Evolutionary conservation across 2,113 vertebrate species (phyloP), one percentile per base, ranked within the genome.

Genomic region (Hyperopisus bebe): DNA sequence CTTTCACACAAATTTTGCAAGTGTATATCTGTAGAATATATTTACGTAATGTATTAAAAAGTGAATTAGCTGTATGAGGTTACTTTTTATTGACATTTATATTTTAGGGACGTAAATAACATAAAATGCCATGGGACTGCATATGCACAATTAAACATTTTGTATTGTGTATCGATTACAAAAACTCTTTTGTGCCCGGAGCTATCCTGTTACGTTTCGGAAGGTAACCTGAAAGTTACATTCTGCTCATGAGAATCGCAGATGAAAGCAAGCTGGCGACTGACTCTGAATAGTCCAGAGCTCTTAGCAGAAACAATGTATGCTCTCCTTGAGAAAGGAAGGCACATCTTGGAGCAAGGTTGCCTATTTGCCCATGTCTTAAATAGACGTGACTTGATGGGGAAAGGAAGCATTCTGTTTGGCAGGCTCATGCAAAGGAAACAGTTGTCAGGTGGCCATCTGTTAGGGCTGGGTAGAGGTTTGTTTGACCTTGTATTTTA

Each of bases 391-490:
- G 88, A 87, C 91, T 90, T 92, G 91, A 92, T 92, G 91, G 89
- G 91, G 70, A 92, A 77, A 89, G 50, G 82, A 90, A 91, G 55
- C 88, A 46, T 89, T 86, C 83, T 85, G 24, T 83, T 88, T 82
- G 86, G 83, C 62, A 70, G 47, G n/a, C 70, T 82, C 42, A 87
- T 27, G 82, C 19, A 82, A 85, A 89, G 89, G 91, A 82, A 90
- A 85, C 87, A 80, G 90, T 90, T 92, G 92, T 94, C 93, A 93
- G 94, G 93, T 94, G 93, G 92, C 94, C 93, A 94, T 93, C 92
- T 94, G 94, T 94, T 92, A 88, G 90, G 46, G 92, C 80, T 90
- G 89, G 90, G 91, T 92, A 92, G 50, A 88, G 44, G 89, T 5
- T 92, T 19, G 88, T 90, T 90, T 95, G 94, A 95, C 94, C 94